Conservation (phyloP, 2,888 invertebrate species). For the Perizoma affinitatum region DNA sequence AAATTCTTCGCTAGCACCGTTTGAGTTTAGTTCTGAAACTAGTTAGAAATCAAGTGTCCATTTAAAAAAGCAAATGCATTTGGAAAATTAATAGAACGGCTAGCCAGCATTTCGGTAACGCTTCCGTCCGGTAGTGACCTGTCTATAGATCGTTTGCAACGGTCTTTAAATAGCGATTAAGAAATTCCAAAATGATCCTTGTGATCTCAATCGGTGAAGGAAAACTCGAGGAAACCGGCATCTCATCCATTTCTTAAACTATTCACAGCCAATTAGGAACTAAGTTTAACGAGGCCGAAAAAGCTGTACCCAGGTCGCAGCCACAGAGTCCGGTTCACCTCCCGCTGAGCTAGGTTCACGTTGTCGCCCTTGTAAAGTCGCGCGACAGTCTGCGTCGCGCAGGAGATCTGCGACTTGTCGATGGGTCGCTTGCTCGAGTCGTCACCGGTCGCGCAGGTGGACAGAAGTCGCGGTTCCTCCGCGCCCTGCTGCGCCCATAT, state of each 20-base stretch:
- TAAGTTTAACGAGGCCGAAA: constrained; percentile 74
- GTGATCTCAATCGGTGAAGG: too few species aligned
- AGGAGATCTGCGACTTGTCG: constrained; percentile 68
- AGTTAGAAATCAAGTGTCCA: too few species aligned
- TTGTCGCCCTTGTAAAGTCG: constrained; percentile 62
- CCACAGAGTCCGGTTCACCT: constrained; percentile 69
- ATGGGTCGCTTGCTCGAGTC: constrained; percentile 57
- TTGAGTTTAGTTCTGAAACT: too few species aligned
- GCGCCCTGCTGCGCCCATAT: constrained; percentile 59
- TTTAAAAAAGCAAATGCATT: too few species aligned
- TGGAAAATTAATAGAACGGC: too few species aligned
- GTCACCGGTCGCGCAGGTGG: constrained; percentile 68
- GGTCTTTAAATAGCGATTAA: too few species aligned
- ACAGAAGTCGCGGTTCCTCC: constrained; percentile 52
- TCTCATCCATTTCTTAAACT: constrained; percentile 26
- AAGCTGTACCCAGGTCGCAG: constrained; percentile 68
- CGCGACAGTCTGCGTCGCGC: constrained; percentile 67
- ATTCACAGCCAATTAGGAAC: constrained; percentile 72
- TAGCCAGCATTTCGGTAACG: too few species aligned
- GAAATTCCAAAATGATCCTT: too few species aligned
- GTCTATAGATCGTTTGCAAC: too few species aligned
- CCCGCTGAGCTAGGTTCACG: constrained; percentile 68
- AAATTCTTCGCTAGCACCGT: too few species aligned
- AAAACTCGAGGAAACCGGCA: too few species aligned
- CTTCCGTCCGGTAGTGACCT: too few species aligned